Base-by-base conservation (phyloP, 2,113 vertebrate species). In the Zeus faber region DNA sequence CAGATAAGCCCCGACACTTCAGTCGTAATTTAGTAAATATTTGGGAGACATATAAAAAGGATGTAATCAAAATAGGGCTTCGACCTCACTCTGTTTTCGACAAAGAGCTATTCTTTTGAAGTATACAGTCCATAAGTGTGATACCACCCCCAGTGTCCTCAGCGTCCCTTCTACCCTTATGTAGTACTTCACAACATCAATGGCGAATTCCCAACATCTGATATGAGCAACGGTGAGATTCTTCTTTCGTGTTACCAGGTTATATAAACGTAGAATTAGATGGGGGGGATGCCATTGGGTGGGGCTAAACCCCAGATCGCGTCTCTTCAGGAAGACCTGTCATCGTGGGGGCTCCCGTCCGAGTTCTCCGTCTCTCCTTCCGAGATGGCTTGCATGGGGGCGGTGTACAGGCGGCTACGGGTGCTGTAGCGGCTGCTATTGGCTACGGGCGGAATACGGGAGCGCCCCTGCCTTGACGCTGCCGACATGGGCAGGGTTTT, bases 281-380 rank as follows among this genome's bases (percentile, higher is more conserved):
- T 48, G 13, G 14, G 24, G 60, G 14, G 33, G 7, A 13, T 2
- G 29, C 1, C 8, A 2, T 2, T 8, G 31, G 31, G 31, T 33
- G 31, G 31, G 31, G 31, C n/a, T n/a, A n/a, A n/a, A n/a, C n/a
- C n/a, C n/a, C n/a, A n/a, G n/a, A n/a, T n/a, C n/a, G n/a, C n/a
- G n/a, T 70, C 16, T 88, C 89, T 92, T 85, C 94, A 96, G 47
- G 95, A 99, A 53, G 95, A 98, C n/a, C 96, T 91, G 61, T 99
- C 97, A 0, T 99, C 96, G 0, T 99, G 97, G 14, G 96, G 96
- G 75, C 97, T 99, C 49, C 96, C 97, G 0, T 99, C 97, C 0
- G 97, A 99, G 80, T 99, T 99, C 68, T 99, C 97, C 0, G 95
- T 97, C 82, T 99, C 97, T 0, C 96, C 96, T 82, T 99, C 97